Conservation (phyloP, 2,888 invertebrate genomes). For the Gasteruption jaculator region DNA sequence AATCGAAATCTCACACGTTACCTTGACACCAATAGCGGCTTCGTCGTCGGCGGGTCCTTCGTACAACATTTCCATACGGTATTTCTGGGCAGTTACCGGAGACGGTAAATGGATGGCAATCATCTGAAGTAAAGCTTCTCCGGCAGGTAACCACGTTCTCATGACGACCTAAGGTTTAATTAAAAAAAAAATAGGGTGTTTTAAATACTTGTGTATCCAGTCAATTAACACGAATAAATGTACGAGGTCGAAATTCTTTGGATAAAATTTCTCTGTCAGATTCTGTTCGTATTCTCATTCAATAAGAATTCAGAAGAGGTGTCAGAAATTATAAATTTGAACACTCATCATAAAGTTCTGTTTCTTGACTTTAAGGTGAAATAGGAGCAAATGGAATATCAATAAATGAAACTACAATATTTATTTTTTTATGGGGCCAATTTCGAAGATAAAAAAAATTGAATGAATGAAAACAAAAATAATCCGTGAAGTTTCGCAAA, state of each 20-base stretch:
- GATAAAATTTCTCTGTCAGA: conserved; percentile 28
- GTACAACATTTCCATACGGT: conserved; percentile 99
- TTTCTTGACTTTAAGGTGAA: background rate
- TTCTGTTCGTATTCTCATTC: conserved; percentile 32
- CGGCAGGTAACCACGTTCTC: conserved; percentile 99
- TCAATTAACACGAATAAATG: too few relatives aligned
- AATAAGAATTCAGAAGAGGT: conserved; percentile 46
- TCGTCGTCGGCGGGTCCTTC: conserved; percentile 98
- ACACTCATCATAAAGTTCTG: conserved; percentile 36
- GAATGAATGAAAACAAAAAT: too few relatives aligned
- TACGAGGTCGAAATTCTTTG: background rate
- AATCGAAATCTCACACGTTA: conserved; percentile 33
- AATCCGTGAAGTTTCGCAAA: background rate
- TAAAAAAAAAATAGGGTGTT: conserved; percentile 13
- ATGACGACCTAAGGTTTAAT: conserved; percentile 86
- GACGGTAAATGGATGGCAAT: conserved; percentile 99
- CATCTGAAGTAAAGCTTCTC: conserved; percentile 99
- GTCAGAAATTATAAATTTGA: conserved; percentile 44
- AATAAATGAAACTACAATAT: too few relatives aligned
- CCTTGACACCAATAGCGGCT: conserved; percentile 84
- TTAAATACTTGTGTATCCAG: too few relatives aligned
- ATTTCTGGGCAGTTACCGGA: conserved; percentile 97
- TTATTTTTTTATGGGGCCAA: too few relatives aligned
- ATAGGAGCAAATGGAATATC: too few relatives aligned
- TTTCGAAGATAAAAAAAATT: too few relatives aligned